Evolutionary conservation across 2,113 vertebrate species (phyloP), one percentile per base, ranked within the genome.

Genomic region (Solea solea): DNA sequence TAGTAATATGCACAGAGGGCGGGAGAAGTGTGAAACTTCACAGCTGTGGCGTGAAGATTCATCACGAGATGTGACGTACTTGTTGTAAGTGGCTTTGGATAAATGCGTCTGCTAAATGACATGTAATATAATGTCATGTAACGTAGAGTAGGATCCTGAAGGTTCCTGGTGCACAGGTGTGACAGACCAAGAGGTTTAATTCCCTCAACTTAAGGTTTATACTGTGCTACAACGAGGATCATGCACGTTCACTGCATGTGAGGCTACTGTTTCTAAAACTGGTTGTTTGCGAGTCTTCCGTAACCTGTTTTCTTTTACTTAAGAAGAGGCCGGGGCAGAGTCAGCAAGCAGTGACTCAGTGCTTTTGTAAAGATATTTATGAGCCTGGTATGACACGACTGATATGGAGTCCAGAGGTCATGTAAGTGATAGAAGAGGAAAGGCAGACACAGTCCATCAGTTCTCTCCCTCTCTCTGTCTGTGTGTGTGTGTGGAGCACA

Each of bases 391-490:
- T 81, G 71, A 82, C 77, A 70, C 14, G 11, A 69, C 68, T 82
- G 78, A 80, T 77, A 72, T 74, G 45, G 64, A 83, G 80, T 78
- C 66, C 78, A 77, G 80, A 88, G 85, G 86, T 90, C 82, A 78
- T 46, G 9, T 8, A 65, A 74, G 73, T 76, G 76, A 83, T 90
- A 77, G 74, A 87, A 65, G 50, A 25, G 64, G 57, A 64, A 63
- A 76, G 76, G 58, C 68, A 70, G 81, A 64, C 48, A 54, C 51
- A 51, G 76, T 41, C 58, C 75, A 66, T 63, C 9, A 12, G 66
- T 7, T 66, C 9, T 49, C 7, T 69, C 41, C 56, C 50, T 53
- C 61, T 48, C 13, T 12, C 46, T 52, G 15, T 50, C 28, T 58
- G 62, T 51, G 10, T 5, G 21, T 42, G 48, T 41, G 3, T 3